These are phyloP conservation scores for Brachyopa scutellaris DNA, from an alignment of 2,888 invertebrate genomes.

Conservation along the genomic window DNA sequence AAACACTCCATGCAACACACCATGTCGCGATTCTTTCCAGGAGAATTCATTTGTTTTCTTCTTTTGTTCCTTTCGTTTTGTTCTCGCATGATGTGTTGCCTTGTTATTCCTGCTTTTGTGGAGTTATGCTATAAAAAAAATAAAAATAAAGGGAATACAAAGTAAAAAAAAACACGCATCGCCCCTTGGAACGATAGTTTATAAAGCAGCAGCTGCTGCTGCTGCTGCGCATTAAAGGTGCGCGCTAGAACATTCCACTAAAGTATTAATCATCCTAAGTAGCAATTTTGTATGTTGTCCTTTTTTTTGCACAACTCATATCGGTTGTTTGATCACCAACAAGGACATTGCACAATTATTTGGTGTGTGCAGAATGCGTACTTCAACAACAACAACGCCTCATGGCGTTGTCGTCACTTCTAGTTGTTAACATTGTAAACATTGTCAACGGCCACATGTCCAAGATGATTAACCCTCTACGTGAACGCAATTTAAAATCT, in stretches of 20 bases:
- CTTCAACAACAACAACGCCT: conserved; percentile 6
- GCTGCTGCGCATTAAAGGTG: conserved; percentile 21
- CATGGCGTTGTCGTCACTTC: conserved; percentile 20
- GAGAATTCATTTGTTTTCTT: conserved; percentile 14
- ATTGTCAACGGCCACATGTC: conserved; percentile 28
- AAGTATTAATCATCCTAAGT: conserved; percentile 41
- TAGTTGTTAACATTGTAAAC: conserved; percentile 4
- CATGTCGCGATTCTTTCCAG: conserved; percentile 21
- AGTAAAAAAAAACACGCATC: not conserved
- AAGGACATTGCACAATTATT: conserved; percentile 2
- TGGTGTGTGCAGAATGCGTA: not conserved
- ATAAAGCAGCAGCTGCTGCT: conserved; percentile 28
- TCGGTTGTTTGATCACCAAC: conserved; percentile 19
- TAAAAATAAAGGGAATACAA: conserved; percentile 11
- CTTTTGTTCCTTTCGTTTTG: not conserved
- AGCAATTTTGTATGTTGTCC: conserved; percentile 11
- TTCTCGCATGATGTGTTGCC: not conserved
- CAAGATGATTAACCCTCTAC: conserved; percentile 46
- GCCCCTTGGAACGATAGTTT: not conserved
- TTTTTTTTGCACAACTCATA: not conserved
- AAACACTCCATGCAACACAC: not conserved
- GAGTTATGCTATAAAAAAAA: not conserved
- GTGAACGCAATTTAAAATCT: conserved; percentile 21
- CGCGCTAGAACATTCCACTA: conserved; percentile 28
- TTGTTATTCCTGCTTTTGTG: conserved; percentile 13